Conservation (phyloP, 2,113 vertebrate genomes). For the Mormyrus iriodes region DNA sequence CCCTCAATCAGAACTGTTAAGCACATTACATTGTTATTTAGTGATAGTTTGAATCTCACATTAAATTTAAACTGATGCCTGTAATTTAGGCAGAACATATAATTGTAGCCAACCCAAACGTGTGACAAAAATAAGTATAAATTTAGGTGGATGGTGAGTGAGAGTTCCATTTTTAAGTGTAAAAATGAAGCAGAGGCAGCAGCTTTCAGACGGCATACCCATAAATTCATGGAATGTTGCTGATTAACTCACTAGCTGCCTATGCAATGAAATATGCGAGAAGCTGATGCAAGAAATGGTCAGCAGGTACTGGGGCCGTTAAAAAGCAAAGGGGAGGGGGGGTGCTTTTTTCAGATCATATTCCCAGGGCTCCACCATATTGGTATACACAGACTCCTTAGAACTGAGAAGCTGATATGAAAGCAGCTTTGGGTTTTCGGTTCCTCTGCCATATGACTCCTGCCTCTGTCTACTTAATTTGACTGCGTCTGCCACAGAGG, state of each 20-base stretch:
- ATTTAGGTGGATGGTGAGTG: neutral
- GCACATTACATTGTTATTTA: neutral
- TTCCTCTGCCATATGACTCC: neutral
- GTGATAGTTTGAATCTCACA: neutral
- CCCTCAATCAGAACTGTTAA: neutral
- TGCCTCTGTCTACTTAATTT: neutral
- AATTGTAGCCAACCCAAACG: neutral
- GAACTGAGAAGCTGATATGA: neutral
- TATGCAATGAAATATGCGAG: neutral
- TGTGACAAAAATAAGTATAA: neutral
- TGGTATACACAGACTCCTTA: neutral
- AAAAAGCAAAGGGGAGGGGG: too few relatives aligned
- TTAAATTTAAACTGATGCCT: neutral
- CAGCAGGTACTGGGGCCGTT: neutral
- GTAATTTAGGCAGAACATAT: neutral
- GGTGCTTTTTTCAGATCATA: neutral
- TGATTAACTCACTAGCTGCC: neutral
- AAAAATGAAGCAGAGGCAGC: neutral
- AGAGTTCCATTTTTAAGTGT: neutral
- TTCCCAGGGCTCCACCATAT: neutral
- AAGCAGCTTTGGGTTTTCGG: neutral
- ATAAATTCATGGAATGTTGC: neutral
- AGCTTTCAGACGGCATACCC: neutral
- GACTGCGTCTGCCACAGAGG: neutral
- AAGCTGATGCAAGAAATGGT: neutral